A percentile compares a stretch with the other conserved stretches of the same genome.
Conservation (phyloP, 2,888 invertebrate species). For the Chaetoderma sp. region DNA sequence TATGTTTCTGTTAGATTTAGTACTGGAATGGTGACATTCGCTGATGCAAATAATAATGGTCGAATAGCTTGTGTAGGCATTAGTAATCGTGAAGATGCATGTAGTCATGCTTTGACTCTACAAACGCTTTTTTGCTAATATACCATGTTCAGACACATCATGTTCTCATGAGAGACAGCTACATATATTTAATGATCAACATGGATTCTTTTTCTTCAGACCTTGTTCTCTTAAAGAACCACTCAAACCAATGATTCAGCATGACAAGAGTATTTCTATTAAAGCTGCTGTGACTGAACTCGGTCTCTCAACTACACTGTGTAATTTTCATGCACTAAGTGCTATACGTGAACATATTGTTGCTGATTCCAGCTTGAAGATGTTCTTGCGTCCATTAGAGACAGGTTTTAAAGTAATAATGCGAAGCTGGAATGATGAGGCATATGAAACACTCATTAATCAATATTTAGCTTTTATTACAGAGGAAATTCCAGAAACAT, state of each 20-base stretch:
- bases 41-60: constrained; percentile 9
- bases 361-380: background rate
- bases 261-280: constrained; percentile 12
- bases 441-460: background rate
- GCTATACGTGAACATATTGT: constrained; percentile 5
- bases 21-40: background rate
- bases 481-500: background rate
- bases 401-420: constrained; percentile 14
- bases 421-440: constrained; percentile 1
- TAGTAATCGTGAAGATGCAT: constrained; percentile 3
- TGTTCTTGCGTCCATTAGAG: constrained; percentile 20
- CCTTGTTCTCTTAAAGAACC: background rate
- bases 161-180: constrained; percentile 6
- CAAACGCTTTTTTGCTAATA: constrained; percentile 9
- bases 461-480: constrained; percentile 1
- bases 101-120: constrained; percentile 1
- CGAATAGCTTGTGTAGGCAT: background rate
- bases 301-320: background rate
- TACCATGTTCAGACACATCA: background rate
- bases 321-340: constrained; percentile 16
- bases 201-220: constrained; percentile 7
- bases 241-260: constrained; percentile 12
- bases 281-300: background rate
- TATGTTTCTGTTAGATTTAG: constrained; percentile 7
- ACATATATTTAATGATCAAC: constrained; percentile 10